Conservation (phyloP, 2,113 vertebrate genomes). For the Falco punctatus region DNA sequence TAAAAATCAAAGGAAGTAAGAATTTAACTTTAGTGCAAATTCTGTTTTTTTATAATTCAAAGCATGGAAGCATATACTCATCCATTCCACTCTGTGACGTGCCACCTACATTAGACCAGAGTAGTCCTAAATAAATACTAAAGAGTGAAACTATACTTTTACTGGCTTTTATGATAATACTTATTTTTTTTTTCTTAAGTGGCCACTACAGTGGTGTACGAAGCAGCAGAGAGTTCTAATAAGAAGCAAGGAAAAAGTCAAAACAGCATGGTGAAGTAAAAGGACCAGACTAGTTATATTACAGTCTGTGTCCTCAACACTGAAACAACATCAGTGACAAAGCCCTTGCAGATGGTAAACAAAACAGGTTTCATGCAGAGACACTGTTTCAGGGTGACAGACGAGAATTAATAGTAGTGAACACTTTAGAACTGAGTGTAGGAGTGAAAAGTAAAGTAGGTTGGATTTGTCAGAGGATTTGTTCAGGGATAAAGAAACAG, state of each 20-base stretch:
- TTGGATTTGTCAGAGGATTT: neutral
- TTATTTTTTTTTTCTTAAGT: neutral
- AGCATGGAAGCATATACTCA: neutral
- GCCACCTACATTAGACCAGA: neutral
- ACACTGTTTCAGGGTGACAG: neutral
- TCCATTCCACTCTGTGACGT: neutral
- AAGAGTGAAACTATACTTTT: neutral
- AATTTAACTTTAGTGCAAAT: neutral
- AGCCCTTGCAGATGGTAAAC: neutral
- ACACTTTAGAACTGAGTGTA: neutral
- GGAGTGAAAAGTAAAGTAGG: neutral
- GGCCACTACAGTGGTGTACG: neutral
- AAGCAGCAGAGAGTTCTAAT: neutral
- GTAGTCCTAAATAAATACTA: neutral
- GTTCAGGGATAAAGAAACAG: neutral
- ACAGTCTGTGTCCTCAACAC: neutral
- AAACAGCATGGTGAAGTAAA: neutral
- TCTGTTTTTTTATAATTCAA: neutral
- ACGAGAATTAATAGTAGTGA: neutral
- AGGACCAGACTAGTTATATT: neutral
- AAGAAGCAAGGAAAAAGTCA: neutral
- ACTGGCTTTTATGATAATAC: neutral
- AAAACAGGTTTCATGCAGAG: neutral
- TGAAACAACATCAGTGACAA: neutral
- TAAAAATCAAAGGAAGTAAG: neutral